Base-by-base conservation (phyloP, 2,888 invertebrate species). In the Gibbula magus region DNA sequence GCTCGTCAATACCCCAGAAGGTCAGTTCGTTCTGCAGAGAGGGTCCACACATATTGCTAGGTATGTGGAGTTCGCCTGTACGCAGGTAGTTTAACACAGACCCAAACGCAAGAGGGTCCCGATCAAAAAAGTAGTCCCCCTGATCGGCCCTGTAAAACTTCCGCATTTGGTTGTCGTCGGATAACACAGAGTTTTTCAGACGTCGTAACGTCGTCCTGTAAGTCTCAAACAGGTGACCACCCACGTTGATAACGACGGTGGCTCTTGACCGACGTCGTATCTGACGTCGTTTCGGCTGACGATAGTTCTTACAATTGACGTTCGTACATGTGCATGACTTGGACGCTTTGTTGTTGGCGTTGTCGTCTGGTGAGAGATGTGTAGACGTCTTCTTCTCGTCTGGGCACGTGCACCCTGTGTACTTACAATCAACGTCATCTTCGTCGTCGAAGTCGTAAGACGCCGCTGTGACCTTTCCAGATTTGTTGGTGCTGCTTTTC, bases 1-100 rank as follows among this genome's bases (percentile, higher is more conserved):
- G 85, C 82, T 92, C 91, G 18, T 91, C 90, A 16, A 92, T 88
- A 8, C 91, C 91, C 92, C 92, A 92, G 80, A 89, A 91, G 75
- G 90, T 85, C 74, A 92, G 88, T 82, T 92, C 92, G 29, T 87
- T 85, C 86, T 90, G 88, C 5, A 91, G 83, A 1, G 90, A 87
- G 10, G 91, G 91, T 7, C 91, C 91, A 82, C 91, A 91, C 79
- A 91, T 84, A 74, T 89, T 88, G 8, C 89, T 90, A 0, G 91
- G 91, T 39, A 91, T 84, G 81, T 91, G 91, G 29, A 91, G 86
- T 80, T 91, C 90, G 7, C 91, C 90, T 18, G 91, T 90, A 75
- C 91, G 82, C 35, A 91, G 82, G 79, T 89, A 91, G 82, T 91
- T 91, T 56, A 91, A 83, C 56, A 91, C 88, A 7, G 88, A 88